A percentile compares a stretch with the other conserved stretches of the same genome.
Conservation (phyloP, 2,888 invertebrate species). For the Morinoia aosen region DNA sequence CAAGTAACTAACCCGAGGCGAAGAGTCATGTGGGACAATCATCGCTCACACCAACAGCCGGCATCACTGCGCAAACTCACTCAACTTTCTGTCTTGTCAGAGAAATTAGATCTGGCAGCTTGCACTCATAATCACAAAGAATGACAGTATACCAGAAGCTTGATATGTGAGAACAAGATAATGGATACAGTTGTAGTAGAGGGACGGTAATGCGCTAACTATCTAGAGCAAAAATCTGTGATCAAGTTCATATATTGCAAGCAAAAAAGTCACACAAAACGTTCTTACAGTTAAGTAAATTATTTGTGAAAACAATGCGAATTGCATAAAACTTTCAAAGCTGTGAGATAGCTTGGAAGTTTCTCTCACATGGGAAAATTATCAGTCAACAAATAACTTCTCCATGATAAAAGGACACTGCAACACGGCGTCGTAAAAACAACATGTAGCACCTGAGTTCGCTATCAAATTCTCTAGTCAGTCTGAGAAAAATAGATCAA, state of each 20-base stretch:
- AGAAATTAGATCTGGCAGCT: not conserved
- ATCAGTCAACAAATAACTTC: not conserved
- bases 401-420: not conserved
- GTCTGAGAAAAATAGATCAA: not conserved
- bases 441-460: not conserved
- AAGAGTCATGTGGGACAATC: slow-evolving; percentile 17
- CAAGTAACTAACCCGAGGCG: slow-evolving; percentile 18
- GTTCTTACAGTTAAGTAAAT: not conserved
- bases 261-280: not conserved
- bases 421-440: not conserved
- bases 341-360: not conserved
- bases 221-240: not conserved
- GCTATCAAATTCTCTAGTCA: not conserved
- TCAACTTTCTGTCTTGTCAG: slow-evolving; percentile 7
- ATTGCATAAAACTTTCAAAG: not conserved
- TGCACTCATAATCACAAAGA: not conserved
- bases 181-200: not conserved
- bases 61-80: slow-evolving; percentile 6
- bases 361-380: not conserved
- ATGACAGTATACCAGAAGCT: not conserved
- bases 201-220: not conserved
- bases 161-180: not conserved
- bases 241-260: not conserved
- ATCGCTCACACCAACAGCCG: slow-evolving; percentile 24
- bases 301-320: not conserved